Evolutionary conservation across 2,797 vertebrate genomes (phyloP), one percentile per base, ranked within the genome.

Genomic region (Fratercula arctica): DNA sequence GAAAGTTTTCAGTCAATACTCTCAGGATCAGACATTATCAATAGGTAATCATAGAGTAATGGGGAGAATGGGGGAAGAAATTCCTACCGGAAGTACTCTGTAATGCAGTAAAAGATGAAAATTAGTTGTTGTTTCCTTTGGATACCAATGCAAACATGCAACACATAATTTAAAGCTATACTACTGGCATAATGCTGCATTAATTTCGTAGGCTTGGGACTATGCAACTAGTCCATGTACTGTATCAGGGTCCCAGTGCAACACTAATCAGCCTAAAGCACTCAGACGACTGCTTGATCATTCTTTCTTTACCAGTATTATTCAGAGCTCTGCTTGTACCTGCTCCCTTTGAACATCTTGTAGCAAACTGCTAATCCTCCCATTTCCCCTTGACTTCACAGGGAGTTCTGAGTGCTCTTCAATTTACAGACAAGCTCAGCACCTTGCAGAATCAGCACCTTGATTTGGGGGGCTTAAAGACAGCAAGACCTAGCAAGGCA

Each of bases 171-270:
- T 77, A 66, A 82, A 61, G 75, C 31, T 60, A 15, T 45, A 18
- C 35, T 37, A 12, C 35, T 87, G 59, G 33, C 53, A n/a, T 68
- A 50, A 75, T 33, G 14, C 24, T 81, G 15, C 29, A 48, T 59
- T 56, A 31, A 76, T 91, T 67, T 28, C 41, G 18, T 24, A 29
- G 35, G 9, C 11, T 57, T 74, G 77, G 51, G 21, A 63, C 51
- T 43, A 1, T 23, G 13, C 0, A 0, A 4, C 29, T 35, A 5
- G 4, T 67, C 41, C 3, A 0, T 19, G 14, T 48, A 4, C 48
- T 60, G 45, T 21, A 11, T 66, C 54, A 35, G 39, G 37, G 29
- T 56, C 80, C 51, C 51, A 77, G 16, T 35, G 50, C 84, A 74
- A 37, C n/a, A 39, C 18, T 15, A 15, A 45, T 23, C 67, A 89